Conservation (phyloP, 2,888 invertebrate species). For the Rhopalosiphum nymphaeae region DNA sequence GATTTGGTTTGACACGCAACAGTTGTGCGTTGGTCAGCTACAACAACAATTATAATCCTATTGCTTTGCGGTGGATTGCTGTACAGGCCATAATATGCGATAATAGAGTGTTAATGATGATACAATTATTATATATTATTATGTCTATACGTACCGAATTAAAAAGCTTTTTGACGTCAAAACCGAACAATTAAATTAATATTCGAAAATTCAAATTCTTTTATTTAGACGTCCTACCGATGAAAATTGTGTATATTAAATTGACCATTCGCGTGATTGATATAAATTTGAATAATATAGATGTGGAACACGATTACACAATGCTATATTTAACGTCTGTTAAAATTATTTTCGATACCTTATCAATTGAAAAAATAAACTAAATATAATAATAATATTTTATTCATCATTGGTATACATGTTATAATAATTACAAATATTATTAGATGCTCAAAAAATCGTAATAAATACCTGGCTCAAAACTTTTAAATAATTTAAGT, state of each 20-base stretch:
- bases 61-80: background rate
- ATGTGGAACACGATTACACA: background rate
- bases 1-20: conserved; percentile 10
- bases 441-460: background rate
- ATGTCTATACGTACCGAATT: background rate
- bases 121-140: background rate
- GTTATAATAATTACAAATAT: background rate
- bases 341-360: background rate
- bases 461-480: background rate
- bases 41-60: background rate
- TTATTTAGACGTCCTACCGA: background rate
- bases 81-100: background rate
- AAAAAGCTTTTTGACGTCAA: background rate
- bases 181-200: background rate
- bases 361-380: background rate
- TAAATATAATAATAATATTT: background rate
- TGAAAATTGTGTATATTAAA: background rate
- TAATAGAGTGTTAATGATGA: background rate
- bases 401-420: background rate
- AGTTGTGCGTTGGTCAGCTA: conserved; percentile 18
- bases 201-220: background rate
- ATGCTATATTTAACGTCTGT: background rate
- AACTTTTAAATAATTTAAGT: background rate
- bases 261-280: background rate
- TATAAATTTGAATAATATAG: background rate